Evolutionary conservation across 2,888 invertebrate species (phyloP).

Genomic region (Lutraria lutraria): DNA sequence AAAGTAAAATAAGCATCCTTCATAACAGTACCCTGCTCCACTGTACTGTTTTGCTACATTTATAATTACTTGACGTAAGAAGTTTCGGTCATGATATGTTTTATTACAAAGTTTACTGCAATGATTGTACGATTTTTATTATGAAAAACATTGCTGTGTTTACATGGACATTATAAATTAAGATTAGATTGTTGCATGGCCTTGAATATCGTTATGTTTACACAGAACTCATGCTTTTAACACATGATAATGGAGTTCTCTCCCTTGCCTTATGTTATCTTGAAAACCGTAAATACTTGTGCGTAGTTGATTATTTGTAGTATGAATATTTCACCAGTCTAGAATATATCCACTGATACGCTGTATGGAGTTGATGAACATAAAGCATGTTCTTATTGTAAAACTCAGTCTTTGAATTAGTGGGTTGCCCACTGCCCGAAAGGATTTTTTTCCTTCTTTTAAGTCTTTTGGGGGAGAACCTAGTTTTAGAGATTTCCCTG

Average conservation of each 20-base stretch:
- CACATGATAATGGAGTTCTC: conserved; percentile 39
- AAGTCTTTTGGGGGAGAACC: no score
- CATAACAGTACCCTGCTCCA: not conserved
- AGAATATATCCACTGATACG: not conserved
- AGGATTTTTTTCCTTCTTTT: no score
- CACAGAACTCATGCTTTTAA: conserved; percentile 30
- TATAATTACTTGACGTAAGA: not conserved
- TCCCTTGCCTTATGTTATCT: conserved; percentile 37
- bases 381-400: no score
- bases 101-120: not conserved
- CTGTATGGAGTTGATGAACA: no score
- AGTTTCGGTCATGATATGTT: not conserved
- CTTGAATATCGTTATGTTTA: conserved; percentile 43
- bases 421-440: no score
- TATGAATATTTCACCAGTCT: not conserved
- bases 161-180: not conserved
- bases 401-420: no score
- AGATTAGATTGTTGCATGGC: conserved; percentile 22
- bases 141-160: not conserved
- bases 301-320: not conserved
- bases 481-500: no score
- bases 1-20: not conserved
- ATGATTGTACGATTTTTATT: not conserved
- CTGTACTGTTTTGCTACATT: no score
- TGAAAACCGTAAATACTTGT: conserved; percentile 1